Conservation (phyloP, 2,888 invertebrate genomes). For the Heteromyza rotundicornis region DNA sequence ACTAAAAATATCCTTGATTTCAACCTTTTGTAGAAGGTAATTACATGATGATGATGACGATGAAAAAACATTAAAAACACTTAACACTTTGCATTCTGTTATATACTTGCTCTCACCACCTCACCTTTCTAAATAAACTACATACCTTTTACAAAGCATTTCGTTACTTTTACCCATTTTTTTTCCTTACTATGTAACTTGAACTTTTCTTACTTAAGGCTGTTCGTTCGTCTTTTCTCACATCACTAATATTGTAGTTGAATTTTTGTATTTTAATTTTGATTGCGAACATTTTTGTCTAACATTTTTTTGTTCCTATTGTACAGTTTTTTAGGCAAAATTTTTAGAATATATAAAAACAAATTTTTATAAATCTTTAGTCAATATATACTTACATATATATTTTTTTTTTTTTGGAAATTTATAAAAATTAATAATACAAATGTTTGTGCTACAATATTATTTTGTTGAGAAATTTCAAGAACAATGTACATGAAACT, state of each 20-base stretch:
- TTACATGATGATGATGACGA: conserved; percentile 47
- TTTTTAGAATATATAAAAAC: too few relatives aligned
- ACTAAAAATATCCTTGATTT: conserved; percentile 47
- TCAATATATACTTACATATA: background rate
- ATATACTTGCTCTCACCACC: too few relatives aligned
- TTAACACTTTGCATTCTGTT: conserved; percentile 35
- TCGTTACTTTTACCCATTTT: conserved; percentile 40
- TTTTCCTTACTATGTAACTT: conserved; percentile 18
- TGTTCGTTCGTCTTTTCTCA: conserved; percentile 50
- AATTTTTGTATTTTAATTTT: conserved; percentile 41
- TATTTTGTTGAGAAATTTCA: conserved; percentile 45
- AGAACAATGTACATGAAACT: background rate
- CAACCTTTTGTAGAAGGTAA: conserved; percentile 63
- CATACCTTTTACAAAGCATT: too few relatives aligned
- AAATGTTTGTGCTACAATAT: conserved; percentile 52
- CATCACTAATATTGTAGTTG: conserved; percentile 56
- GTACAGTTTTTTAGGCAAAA: too few relatives aligned
- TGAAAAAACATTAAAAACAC: conserved; percentile 28
- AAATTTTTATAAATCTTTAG: background rate
- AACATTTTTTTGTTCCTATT: too few relatives aligned
- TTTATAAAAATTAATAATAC: conserved; percentile 19
- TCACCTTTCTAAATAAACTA: too few relatives aligned
- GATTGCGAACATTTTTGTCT: too few relatives aligned
- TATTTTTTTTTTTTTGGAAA: background rate
- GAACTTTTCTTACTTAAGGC: conserved; percentile 14